Conservation (phyloP, 2,113 vertebrate genomes). For the Alces alces region DNA sequence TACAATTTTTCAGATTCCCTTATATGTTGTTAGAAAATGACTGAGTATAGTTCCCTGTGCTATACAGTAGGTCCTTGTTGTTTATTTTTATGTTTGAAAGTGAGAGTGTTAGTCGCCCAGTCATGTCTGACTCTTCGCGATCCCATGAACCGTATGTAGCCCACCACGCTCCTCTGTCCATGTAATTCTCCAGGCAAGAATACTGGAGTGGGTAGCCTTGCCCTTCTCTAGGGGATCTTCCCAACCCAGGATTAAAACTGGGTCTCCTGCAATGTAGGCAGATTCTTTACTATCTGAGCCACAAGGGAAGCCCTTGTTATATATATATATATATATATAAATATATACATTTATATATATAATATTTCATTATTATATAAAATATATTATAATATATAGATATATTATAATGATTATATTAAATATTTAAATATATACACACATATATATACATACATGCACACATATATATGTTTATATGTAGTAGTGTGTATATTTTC, state of each 20-base stretch:
- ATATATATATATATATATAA: not conserved
- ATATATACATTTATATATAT: fast-evolving
- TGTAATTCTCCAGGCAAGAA: not conserved
- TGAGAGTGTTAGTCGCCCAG: not conserved
- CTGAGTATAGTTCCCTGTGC: not conserved
- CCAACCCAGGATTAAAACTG: not conserved
- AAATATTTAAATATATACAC: too few relatives aligned
- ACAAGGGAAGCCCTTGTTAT: not conserved
- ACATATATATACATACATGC: fast-evolving
- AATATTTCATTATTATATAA: too few relatives aligned
- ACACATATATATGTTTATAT: not conserved
- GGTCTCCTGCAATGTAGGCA: not conserved
- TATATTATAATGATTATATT: too few relatives aligned
- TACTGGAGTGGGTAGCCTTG: not conserved
- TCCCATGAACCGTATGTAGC: not conserved
- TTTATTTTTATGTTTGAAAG: not conserved
- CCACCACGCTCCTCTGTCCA: not conserved
- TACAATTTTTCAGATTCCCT: not conserved
- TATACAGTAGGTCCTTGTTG: not conserved
- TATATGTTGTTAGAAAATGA: not conserved
- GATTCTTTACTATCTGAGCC: not conserved
- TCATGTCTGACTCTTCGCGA: not conserved
- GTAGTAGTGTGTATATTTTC: not conserved
- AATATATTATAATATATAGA: too few relatives aligned
- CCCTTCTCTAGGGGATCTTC: not conserved